A percentile compares a stretch with the other conserved stretches of the same genome.
phyloP scores from a whole-genome alignment of 30 jellyfish, hydroid and myxozoan genomes.

The Cassiopea andromeda region DNA sequence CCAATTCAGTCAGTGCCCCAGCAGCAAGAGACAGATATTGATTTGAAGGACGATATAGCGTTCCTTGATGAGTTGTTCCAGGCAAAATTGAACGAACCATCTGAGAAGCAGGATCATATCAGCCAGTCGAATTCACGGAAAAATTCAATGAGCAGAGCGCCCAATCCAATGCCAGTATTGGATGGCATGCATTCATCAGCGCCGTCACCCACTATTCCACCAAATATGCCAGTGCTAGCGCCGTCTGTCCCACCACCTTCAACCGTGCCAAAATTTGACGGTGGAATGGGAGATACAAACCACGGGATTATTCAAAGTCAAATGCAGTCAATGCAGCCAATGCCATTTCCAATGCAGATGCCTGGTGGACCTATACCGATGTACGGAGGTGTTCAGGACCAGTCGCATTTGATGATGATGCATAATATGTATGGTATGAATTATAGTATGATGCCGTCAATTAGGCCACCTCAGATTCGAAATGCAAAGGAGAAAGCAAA shows the following conservation, averaged over 20 bases:
- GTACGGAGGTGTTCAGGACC: slow-evolving; percentile 39
- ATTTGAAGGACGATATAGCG: slow-evolving; percentile 56
- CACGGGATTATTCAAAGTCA: slow-evolving; percentile 48
- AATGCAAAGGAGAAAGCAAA: slow-evolving; percentile 50
- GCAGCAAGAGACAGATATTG: slow-evolving; percentile 54
- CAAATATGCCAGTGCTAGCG: slow-evolving; percentile 63
- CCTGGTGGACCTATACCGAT: slow-evolving; percentile 38
- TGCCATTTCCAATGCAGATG: slow-evolving; percentile 67
- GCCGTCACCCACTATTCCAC: slow-evolving; percentile 64
- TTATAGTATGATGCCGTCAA: slow-evolving; percentile 53
- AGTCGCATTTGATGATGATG: slow-evolving; percentile 54
- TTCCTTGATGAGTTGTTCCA: slow-evolving; percentile 64
- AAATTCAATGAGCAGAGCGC: slow-evolving; percentile 46
- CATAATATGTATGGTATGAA: slow-evolving; percentile 43
- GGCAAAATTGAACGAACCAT: slow-evolving; percentile 52
- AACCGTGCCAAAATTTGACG: slow-evolving; percentile 34
- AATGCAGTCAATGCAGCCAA: slow-evolving; percentile 43
- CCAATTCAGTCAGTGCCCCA: slow-evolving; percentile 54
- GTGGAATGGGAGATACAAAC: slow-evolving; percentile 17
- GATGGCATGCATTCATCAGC: slow-evolving; percentile 74
- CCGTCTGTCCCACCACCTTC: slow-evolving; percentile 75
- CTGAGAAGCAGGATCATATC: slow-evolving; percentile 46
- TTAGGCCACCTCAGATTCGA: slow-evolving; percentile 53
- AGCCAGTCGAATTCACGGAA: slow-evolving; percentile 25
- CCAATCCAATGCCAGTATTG: slow-evolving; percentile 65